Base-by-base conservation (phyloP, 2,888 invertebrate genomes). In the Caradrina clavipalpis region DNA sequence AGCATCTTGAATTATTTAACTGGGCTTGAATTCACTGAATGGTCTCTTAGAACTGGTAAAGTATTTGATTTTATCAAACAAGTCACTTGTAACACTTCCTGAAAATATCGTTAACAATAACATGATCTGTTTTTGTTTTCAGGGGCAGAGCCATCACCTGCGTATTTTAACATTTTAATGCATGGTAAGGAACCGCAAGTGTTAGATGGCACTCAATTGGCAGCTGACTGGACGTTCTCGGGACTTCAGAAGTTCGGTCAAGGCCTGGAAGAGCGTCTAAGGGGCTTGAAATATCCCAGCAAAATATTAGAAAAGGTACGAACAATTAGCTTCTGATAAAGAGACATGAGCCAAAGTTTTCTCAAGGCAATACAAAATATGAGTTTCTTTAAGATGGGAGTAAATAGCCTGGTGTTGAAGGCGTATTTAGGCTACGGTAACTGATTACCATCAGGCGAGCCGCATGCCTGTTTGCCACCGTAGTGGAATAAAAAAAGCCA, bases 221-320 rank as follows among this genome's bases (percentile, higher is more conserved):
- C 99, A n/a, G 98, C 99, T 26, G 99, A 99, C 90, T 98, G 98
- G 97, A 98, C 98, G 26, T 99, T 99, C 94, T 98, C 98, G 2
- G 98, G 99, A 6, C 96, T 99, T 64, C 99, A 99, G 92, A 99
- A 99, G 94, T 99, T 99, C 91, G 99, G 99, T 17, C 98, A 99
- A 96, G 99, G 98, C 62, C 96, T 99, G 88, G 97, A 99, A 87
- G 98, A 98, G 92, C 97, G 98, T 81, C 96, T 99, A 60, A 96
- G 98, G 86, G 99, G 99, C 74, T 96, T 98, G 56, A 98, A 97
- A 92, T 95, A 99, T 84, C 98, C 98, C 62, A 98, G 97, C 92
- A 98, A 98, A 92, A 96, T 99, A 82, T 96, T 99, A 82, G 98
- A 99, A 96, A 99, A 98, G 97, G 99, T 98, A 93, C 5, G 21